Evolutionary conservation across 2,797 vertebrate species (phyloP).

Genomic region (Sebastiscus tertius): DNA sequence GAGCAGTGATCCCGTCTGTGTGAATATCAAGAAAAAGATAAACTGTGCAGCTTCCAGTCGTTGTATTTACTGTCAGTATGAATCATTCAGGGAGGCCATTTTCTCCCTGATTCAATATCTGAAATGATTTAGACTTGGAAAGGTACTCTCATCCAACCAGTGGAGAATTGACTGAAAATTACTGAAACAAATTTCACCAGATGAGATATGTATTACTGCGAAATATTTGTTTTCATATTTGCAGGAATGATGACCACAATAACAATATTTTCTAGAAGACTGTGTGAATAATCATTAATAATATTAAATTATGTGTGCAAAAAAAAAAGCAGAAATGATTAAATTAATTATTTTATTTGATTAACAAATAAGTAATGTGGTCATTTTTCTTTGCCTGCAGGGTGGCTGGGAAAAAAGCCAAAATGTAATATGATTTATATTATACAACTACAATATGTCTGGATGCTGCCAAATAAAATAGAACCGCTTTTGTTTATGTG

Average conservation of each 20-base stretch:
- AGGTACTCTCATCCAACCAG: not conserved
- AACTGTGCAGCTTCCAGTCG: not conserved
- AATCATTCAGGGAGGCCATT: not conserved
- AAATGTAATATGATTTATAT: conserved; percentile 37
- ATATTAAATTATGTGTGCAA: not conserved
- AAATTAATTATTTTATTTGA: conserved; percentile 14
- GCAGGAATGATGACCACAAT: not conserved
- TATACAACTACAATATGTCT: not conserved
- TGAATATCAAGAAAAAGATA: not conserved
- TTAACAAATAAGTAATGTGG: conserved; percentile 26
- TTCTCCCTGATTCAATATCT: not conserved
- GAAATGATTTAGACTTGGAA: not conserved
- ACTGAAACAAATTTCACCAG: not conserved
- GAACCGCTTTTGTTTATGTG: not conserved
- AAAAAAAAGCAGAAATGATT: not conserved
- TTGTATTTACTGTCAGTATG: not conserved
- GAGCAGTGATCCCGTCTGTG: not conserved
- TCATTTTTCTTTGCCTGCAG: conserved; percentile 35
- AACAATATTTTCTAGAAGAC: not conserved
- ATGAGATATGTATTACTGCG: not conserved
- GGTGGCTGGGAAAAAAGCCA: conserved; percentile 4
- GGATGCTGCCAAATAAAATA: conserved; percentile 30
- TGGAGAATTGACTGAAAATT: not conserved
- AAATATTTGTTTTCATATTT: not conserved
- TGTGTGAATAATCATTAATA: not conserved